Evolutionary conservation across 2,113 vertebrate species (phyloP).

Genomic region (Brachyhypopomus occidentalis): DNA sequence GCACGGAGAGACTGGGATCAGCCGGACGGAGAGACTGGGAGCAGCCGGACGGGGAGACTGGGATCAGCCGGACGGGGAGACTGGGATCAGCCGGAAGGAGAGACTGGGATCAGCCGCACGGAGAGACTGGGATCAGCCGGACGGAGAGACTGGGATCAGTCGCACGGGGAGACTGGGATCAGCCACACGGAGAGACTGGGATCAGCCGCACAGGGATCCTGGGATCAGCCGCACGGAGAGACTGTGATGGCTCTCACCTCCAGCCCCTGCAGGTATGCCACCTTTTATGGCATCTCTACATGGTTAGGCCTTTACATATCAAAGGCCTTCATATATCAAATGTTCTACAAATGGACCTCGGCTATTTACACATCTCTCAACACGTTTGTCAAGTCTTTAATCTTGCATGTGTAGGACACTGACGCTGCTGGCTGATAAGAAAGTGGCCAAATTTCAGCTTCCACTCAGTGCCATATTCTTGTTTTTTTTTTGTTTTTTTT

Average conservation of each 20-base stretch:
- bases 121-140: conserved; percentile 8
- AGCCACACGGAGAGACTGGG: conserved; percentile 1
- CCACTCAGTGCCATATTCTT: no score
- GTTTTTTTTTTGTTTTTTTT: background rate
- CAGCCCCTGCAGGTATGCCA: background rate
- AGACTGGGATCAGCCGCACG: background rate
- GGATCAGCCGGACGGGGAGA: background rate
- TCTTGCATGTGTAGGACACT: background rate
- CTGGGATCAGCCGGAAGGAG: conserved; percentile 11
- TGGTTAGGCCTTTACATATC: conserved; percentile 8
- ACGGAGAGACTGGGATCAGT: conserved; percentile 7
- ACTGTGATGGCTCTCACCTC: conserved; percentile 11
- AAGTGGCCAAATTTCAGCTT: background rate
- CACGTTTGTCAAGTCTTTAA: conserved; percentile 7
- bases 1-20: conserved; percentile 9
- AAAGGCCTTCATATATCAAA: background rate
- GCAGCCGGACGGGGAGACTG: no score
- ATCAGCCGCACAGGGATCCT: background rate
- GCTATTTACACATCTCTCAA: background rate
- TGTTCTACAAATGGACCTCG: conserved; percentile 3
- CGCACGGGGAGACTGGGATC: conserved; percentile 4
- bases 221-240: background rate
- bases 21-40: background rate
- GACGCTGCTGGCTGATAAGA: conserved; percentile 21
- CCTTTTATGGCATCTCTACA: background rate